Evolutionary conservation across 1,140 invertebrate species (phyloP), one percentile per base, ranked within the genome.

Genomic region (Drosophila kepulauana): DNA sequence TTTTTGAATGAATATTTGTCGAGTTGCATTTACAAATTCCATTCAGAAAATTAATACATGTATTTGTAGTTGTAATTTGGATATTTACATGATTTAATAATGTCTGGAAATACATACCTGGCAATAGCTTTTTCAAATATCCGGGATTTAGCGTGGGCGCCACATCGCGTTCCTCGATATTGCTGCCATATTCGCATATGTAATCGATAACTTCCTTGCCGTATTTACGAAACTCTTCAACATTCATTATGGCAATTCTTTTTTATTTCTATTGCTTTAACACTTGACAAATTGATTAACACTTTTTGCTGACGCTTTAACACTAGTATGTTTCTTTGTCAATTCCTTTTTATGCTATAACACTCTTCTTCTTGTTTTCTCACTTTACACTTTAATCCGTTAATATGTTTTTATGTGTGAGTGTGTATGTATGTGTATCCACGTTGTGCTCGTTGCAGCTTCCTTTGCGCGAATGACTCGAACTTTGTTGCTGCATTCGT

Each of bases 141-240:
- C 98, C 97, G 2, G 96, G 97, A 93, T 97, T 96, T 11, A 98
- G 94, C 73, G 94, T 95, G 1, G 98, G 97, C n/a, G 96, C 97
- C 1, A 98, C 97, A 71, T 96, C 93, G 68, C 96, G 94, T 51
- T 94, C 91, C 20, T 94, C 93, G 45, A 99, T 94, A 20, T 95
- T 97, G 38, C 96, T 95, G 85, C 97, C 93, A 91, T 99, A 99
- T 71, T 97, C 94, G 75, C 97, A 97, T 69, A 99, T 98, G 89
- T 97, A 99, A 92, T 99, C 98, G 28, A 99, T 95, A 96, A 98
- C 97, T 88, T 98, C 96, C 92, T 97, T 97, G 25, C 98, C 98
- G 59, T 95, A 94, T 77, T 94, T 94, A 48, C 97, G 94, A 94
- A 99, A 98, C 85, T 98, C 96, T 79, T 95, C 94, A 8, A 95